Base-by-base conservation (phyloP, 2,113 vertebrate species). In the Hemicordylus capensis region DNA sequence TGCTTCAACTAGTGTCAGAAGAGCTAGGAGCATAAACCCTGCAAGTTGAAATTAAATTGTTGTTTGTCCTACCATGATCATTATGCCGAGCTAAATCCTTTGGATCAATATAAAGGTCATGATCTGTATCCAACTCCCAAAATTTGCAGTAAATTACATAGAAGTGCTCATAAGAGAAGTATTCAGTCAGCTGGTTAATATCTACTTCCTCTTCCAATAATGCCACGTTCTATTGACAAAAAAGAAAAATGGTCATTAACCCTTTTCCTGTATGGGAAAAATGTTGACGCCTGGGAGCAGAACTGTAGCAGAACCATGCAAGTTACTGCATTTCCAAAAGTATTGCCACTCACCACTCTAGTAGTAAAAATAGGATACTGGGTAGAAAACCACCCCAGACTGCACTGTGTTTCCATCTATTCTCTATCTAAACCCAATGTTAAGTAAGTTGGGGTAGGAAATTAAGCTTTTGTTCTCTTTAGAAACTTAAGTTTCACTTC, bases 131-230 rank as follows among this genome's bases (percentile, higher is more conserved):
- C 87, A 99, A 96, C 96, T 99, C 98, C 98, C 98, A 99, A 94
- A 99, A 99, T 94, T 99, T 99, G 94, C 98, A 99, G 94, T 99
- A 99, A 92, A 99, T 98, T 63, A 99, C 98, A 20, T 99, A 99
- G 93, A 99, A 99, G 88, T 99, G 98, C 92, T 99, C 98, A 11
- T 99, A 99, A 75, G 98, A 99, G 96, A 99, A 99, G 92, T 97
- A 99, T 37, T 99, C 98, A 0, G 98, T 98, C 90, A 99, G 94
- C 95, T 98, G 98, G 95, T 99, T 99, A 89, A 99, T 97, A 87
- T 99, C 98, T 3, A 98, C 95, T 89, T 98, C 98, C 67, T 97
- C 97, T 91, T 99, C 98, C 95, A 99, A 95, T 87, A 99, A 93
- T 1, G 96, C 96, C 89, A 99, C 96, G 24, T 98, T 97, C 98